Percentiles rank a stretch among this genome's conserved stretches.
Evolutionary conservation across 2,113 vertebrate species (phyloP).

Genomic region (Pimephales promelas): DNA sequence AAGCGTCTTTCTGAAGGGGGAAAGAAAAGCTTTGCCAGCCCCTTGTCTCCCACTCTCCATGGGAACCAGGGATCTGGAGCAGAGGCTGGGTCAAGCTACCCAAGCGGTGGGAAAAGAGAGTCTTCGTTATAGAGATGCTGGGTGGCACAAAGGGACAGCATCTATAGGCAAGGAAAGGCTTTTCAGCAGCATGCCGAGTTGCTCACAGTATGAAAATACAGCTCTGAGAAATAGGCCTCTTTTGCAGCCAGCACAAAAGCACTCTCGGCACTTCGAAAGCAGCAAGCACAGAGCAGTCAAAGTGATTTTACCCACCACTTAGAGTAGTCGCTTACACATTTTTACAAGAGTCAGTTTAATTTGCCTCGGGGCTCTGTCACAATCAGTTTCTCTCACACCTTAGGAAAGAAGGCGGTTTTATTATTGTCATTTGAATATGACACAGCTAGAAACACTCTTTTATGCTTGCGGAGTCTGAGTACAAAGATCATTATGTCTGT

Average conservation of each 20-base stretch:
- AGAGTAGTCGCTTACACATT: constrained; percentile 56
- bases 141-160: constrained; percentile 66
- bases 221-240: constrained; percentile 62
- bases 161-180: constrained; percentile 64
- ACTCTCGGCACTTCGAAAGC: constrained; percentile 17
- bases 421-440: constrained; percentile 22
- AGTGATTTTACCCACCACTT: constrained; percentile 65
- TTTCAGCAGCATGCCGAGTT: constrained; percentile 60
- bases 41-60: constrained; percentile 86
- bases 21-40: constrained; percentile 84
- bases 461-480: background rate
- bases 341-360: constrained; percentile 57
- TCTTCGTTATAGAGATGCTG: constrained; percentile 54
- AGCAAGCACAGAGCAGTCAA: constrained; percentile 59
- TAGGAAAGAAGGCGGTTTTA: background rate
- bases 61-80: constrained; percentile 81
- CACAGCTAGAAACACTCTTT: background rate
- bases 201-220: constrained; percentile 59
- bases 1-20: constrained; percentile 90
- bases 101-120: constrained; percentile 77
- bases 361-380: constrained; percentile 52
- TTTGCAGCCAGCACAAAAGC: constrained; percentile 63
- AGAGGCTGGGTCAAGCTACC: constrained; percentile 84
- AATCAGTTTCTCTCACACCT: background rate
- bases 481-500: constrained; percentile 15